Conservation (phyloP, 2,113 vertebrate genomes). For the Pseudonaja textilis region DNA sequence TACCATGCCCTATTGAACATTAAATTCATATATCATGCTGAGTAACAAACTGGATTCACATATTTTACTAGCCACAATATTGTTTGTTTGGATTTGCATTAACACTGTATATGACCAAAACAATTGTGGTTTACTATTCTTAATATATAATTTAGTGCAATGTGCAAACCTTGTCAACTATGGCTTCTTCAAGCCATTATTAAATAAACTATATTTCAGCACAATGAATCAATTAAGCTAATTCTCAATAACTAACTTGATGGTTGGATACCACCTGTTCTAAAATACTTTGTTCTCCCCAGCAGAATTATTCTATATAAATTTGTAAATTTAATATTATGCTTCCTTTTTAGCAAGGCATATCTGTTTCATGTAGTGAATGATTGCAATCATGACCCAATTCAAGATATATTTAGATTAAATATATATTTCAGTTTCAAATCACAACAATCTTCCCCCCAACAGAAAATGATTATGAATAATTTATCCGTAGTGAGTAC, state of each 20-base stretch:
- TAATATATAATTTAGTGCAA: not conserved
- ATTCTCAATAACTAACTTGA: not conserved
- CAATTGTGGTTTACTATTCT: not conserved
- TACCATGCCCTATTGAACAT: not conserved
- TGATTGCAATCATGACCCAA: not conserved
- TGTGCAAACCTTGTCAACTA: not conserved
- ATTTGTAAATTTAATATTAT: not conserved
- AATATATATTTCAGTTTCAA: not conserved
- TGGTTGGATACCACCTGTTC: not conserved
- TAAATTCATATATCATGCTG: not conserved
- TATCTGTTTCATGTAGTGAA: not conserved
- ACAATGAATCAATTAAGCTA: not conserved
- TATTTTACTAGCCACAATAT: not conserved
- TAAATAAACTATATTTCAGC: not conserved
- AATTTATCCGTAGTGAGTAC: not conserved
- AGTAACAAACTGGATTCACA: not conserved
- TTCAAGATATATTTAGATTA: not conserved
- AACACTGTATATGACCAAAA: not conserved
- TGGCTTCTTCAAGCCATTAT: not conserved
- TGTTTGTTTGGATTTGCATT: not conserved
- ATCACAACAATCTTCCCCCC: not conserved
- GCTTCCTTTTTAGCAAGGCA: not conserved
- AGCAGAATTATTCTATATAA: not conserved
- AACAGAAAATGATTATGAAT: not conserved
- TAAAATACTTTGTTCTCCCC: not conserved